Evolutionary conservation across 30 jellyfish, hydroid and myxozoan genomes (phyloP).

Genomic region (Clytia hemisphaerica): DNA sequence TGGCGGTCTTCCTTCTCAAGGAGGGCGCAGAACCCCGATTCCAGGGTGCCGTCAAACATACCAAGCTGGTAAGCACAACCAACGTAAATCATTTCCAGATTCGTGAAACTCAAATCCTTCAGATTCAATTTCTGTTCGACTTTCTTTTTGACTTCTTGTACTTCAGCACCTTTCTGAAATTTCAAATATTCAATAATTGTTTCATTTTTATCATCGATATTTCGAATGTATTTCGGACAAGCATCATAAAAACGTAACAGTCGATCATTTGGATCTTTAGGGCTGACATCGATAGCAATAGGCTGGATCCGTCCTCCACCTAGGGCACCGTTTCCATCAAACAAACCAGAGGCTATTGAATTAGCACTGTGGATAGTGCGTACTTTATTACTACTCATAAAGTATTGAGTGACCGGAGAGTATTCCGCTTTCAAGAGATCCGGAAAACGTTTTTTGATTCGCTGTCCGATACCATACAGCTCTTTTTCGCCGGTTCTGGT

Average conservation of each 20-base stretch:
- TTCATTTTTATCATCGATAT: constrained; percentile 42
- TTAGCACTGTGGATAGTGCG: constrained; percentile 62
- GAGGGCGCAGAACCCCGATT: constrained; percentile 45
- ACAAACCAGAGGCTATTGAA: constrained; percentile 65
- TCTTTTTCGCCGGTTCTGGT: constrained; percentile 58
- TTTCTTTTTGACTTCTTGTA: constrained; percentile 23
- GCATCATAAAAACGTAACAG: constrained; percentile 44
- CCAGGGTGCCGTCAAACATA: background rate
- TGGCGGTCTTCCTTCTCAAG: constrained; percentile 46
- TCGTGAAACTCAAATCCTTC: constrained; percentile 7
- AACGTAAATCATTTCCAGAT: constrained; percentile 33
- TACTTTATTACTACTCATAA: constrained; percentile 49
- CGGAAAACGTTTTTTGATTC: constrained; percentile 53
- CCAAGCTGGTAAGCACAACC: constrained; percentile 53
- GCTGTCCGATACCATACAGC: constrained; percentile 48
- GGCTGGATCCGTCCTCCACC: constrained; percentile 52
- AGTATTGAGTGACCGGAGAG: constrained; percentile 25
- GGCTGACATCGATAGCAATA: constrained; percentile 31
- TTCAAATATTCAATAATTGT: constrained; percentile 32
- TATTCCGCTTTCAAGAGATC: constrained; percentile 22
- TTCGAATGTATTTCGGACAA: constrained; percentile 39
- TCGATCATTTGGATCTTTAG: constrained; percentile 53
- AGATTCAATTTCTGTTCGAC: constrained; percentile 28
- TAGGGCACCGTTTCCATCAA: constrained; percentile 55
- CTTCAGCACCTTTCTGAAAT: constrained; percentile 60